Evolutionary conservation across 2,797 vertebrate species (phyloP), one percentile per base, ranked within the genome.

Genomic region (Gouania willdenowi): DNA sequence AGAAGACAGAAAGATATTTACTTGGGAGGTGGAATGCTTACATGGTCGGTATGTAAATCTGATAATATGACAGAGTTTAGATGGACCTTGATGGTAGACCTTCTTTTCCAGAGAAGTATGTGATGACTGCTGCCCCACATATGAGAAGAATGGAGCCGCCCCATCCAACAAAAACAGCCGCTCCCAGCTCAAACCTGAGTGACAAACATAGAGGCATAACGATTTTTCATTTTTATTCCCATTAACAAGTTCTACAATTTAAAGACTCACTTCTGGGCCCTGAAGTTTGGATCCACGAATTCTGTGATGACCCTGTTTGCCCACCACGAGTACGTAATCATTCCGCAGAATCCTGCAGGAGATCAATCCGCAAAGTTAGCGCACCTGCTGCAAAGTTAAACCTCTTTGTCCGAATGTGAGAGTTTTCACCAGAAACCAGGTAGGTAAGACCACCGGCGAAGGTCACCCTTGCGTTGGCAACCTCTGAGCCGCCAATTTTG

Each of bases 81-180:
- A n/a, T n/a, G n/a, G n/a, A 91, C 89, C 52, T 74, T 26, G 71
- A 68, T 9, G 28, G 59, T 2, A 89, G 38, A 4, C 70, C 77
- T 43, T 89, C 87, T 71, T 61, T 87, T 21, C 75, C 85, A 12
- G 87, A 83, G 41, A 90, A 82, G 72, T 88, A 95, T 55, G 80
- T 88, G 84, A 93, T 79, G 69, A 95, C 90, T 4, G 74, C 38
- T 26, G 91, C 91, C 8, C 91, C 94, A 28, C 75, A 83, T 48
- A 98, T 82, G 66, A 93, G 90, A 41, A 98, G 91, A 3, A 89
- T 79, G 8, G 94, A 88, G 56, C 95, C 95, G 28, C 93, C 93
- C 94, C 94, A 99, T 40, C 96, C 96, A 30, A 98, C 66, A 41
- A 98, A 99, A 38, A 99, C 57, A 8, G 91, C 96, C 2, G 93